Evolutionary conservation across 2,888 invertebrate genomes (phyloP).

Genomic region (Drymonia ruficornis): DNA sequence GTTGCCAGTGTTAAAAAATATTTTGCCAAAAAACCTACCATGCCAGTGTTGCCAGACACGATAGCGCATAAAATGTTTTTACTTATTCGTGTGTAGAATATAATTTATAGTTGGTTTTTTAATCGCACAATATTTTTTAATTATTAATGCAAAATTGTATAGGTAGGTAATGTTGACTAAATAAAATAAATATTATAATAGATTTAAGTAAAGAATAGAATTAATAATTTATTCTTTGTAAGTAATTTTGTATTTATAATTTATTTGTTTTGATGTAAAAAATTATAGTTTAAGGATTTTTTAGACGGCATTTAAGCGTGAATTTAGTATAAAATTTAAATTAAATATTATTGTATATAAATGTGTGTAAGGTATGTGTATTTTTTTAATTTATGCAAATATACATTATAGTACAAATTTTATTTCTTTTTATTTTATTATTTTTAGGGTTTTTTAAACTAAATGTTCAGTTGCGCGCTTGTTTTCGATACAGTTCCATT

Average conservation of each 20-base stretch:
- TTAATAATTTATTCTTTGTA: constrained; percentile 44
- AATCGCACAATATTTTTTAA: constrained; percentile 8
- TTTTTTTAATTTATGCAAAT: constrained; percentile 54
- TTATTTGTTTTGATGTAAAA: constrained; percentile 46
- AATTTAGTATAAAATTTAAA: constrained; percentile 20
- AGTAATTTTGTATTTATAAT: constrained; percentile 39
- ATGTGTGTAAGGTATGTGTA: constrained; percentile 44
- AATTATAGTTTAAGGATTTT: constrained; percentile 30
- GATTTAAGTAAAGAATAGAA: constrained; percentile 22
- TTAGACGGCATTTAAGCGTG: constrained; percentile 48
- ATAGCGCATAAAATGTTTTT: constrained; percentile 13
- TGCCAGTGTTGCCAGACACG: constrained; percentile 27
- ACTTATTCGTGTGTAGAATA: constrained; percentile 29
- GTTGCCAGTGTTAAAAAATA: constrained; percentile 26
- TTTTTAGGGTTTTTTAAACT: constrained; percentile 7
- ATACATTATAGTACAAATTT: constrained; percentile 61
- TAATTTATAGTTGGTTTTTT: constrained; percentile 18
- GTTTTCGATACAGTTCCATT: too few species aligned
- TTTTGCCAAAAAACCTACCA: constrained; percentile 28
- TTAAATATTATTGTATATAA: constrained; percentile 32
- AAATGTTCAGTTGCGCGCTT: too few species aligned
- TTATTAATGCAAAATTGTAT: constrained; percentile 26
- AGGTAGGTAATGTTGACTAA: constrained; percentile 35
- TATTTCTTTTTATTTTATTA: constrained; percentile 35
- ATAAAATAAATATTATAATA: constrained; percentile 32